A percentile compares a stretch with the other conserved stretches of the same genome.
These are phyloP conservation scores for Synanthedon andrenaeformis DNA, from an alignment of 2,888 invertebrate genomes.

Conservation along the genomic window DNA sequence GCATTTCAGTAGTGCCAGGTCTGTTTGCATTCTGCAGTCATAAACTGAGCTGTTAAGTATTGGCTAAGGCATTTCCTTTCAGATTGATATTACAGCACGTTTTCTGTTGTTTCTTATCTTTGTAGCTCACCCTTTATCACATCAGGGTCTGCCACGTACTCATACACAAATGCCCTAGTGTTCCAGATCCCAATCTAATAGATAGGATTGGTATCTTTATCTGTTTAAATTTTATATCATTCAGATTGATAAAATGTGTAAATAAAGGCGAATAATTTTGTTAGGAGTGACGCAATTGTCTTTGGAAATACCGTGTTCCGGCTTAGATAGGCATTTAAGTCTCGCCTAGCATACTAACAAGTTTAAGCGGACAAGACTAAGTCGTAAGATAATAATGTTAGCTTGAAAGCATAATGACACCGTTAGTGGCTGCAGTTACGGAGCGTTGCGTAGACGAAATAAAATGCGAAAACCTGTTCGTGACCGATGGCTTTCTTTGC, in stretches of 20 bases:
- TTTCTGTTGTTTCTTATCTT: no score
- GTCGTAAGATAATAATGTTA: conserved; percentile 21
- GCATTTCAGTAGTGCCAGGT: no score
- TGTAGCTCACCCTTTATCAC: no score
- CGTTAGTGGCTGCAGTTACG: conserved; percentile 50
- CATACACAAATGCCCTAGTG: no score
- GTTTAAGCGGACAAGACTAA: conserved; percentile 41
- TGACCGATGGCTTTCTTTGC: conserved; percentile 29
- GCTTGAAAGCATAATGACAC: conserved; percentile 37
- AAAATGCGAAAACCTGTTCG: conserved; percentile 44
- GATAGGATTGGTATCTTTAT: no score
- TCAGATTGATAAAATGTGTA: not conserved
- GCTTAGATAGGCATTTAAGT: conserved; percentile 30
- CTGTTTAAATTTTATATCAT: no score
- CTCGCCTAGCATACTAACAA: conserved; percentile 34
- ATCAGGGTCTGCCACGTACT: no score
- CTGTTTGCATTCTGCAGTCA: no score
- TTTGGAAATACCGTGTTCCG: conserved; percentile 28
- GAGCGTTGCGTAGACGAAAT: conserved; percentile 47
- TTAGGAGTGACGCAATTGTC: conserved; percentile 1
- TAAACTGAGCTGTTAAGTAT: no score
- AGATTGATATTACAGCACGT: no score
- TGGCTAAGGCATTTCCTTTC: no score
- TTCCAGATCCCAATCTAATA: no score
- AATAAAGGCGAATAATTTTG: not conserved